Evolutionary conservation across 2,797 vertebrate genomes (phyloP).

Genomic region (Acrocephalus scirpaceus): DNA sequence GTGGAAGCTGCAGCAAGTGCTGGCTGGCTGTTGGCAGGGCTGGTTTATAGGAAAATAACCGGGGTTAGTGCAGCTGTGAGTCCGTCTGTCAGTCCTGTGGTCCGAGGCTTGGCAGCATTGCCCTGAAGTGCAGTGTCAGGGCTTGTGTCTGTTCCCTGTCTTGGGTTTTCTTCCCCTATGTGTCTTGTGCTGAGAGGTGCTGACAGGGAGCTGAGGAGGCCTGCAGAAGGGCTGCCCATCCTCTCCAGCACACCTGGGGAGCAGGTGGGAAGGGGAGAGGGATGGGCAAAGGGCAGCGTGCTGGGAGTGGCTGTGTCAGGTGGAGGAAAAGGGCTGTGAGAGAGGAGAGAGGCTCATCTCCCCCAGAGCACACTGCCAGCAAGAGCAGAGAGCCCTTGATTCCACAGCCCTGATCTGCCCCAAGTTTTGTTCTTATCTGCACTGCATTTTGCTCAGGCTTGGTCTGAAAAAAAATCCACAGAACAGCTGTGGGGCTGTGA

Average conservation of each 20-base stretch:
- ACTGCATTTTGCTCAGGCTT: conserved; percentile 2
- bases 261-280: not conserved
- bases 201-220: not conserved
- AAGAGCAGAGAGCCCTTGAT: not conserved
- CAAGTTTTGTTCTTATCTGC: conserved; percentile 5
- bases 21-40: conserved; percentile 57
- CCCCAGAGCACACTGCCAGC: not conserved
- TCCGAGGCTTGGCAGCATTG: conserved; percentile 4
- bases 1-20: conserved; percentile 62
- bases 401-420: not conserved
- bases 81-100: conserved; percentile 61
- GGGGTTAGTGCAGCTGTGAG: conserved; percentile 32
- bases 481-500: conserved; percentile 75
- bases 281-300: rapidly evolving
- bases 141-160: not conserved
- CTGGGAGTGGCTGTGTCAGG: not conserved
- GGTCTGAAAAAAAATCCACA: conserved; percentile 62
- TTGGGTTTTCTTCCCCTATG: rapidly evolving
- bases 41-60: conserved; percentile 64
- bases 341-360: not conserved
- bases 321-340: not conserved
- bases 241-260: not conserved
- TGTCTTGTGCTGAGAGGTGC: not conserved
- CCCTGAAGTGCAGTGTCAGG: not conserved
- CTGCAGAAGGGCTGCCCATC: rapidly evolving